Conservation (phyloP, 2,888 invertebrate genomes). For the Allygus modestus region DNA sequence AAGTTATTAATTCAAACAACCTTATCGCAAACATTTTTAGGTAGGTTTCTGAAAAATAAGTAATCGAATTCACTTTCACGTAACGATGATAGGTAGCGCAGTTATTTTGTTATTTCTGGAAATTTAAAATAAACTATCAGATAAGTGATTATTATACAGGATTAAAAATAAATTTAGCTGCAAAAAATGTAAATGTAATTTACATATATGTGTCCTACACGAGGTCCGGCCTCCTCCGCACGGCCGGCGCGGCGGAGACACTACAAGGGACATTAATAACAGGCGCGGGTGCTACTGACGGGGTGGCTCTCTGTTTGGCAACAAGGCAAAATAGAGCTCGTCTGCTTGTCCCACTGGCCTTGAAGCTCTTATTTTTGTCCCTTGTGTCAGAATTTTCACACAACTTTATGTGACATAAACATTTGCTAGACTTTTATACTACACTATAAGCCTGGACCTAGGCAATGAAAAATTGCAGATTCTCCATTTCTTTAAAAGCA, state of each 20-base stretch:
- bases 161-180: no score
- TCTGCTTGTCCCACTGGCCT: conserved; percentile 29
- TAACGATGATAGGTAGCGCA: no score
- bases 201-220: neutral
- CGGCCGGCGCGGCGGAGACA: neutral
- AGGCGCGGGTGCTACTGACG: neutral
- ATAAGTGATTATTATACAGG: no score
- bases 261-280: conserved; percentile 33
- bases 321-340: conserved; percentile 20
- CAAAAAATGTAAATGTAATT: neutral
- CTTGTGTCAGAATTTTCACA: neutral
- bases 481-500: neutral
- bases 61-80: no score
- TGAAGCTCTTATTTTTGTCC: conserved; percentile 23
- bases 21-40: no score
- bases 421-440: neutral
- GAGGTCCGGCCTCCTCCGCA: neutral
- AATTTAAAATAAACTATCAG: no score
- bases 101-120: no score
- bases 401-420: conserved; percentile 10
- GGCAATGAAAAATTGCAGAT: neutral
- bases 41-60: no score
- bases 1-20: no score
- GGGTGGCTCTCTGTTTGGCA: conserved; percentile 13
- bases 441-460: neutral